Evolutionary conservation across 2,888 invertebrate species (phyloP), one percentile per base, ranked within the genome.

Genomic region (Plagiodera versicolora): DNA sequence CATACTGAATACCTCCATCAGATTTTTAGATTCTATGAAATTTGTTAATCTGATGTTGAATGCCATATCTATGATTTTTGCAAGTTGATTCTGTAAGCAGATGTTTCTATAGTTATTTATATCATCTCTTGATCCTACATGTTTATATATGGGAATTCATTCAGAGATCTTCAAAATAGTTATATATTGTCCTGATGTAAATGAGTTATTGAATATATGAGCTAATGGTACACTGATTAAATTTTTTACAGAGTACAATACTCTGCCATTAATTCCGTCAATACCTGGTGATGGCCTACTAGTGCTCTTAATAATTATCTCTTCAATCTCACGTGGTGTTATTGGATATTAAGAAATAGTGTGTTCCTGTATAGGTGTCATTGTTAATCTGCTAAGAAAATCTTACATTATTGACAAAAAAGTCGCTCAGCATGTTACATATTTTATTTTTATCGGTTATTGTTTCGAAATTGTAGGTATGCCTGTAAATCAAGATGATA

Each of bases 31-130:
- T 46, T 54, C 54, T 10, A 54, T 45, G 45, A 46, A 46, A 28
- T 46, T 44, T 49, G 49, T 49, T 20, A 53, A 53, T 39, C 53
- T 18, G 24, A 44, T 53, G 20, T 44, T 53, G 44, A 44, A 52
- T 17, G 35, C 52, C 39, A 53, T 53, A 45, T 54, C 46, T 14
- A 54, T 45, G 20, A 45, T 54, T 46, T 54, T 45, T 45, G 46
- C 54, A 24, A 54, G 6, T 28, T 54, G 45, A 45, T 28, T 54
- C 17, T 54, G 54, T 46, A 46, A 24, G 46, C 54, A 54, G 46
- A 46, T 54, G 18, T 54, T 54, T 24, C 54, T 54, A 17, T 54
- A 54, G 28, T 54, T 54, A 24, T 16, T 28, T 14, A 46, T 45
- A 20, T 54, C 46, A 14, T 45, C 20, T 46, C 14, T 46, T 24